Evolutionary conservation across 2,888 invertebrate species (phyloP).

Genomic region (Cyclophora albipunctata): DNA sequence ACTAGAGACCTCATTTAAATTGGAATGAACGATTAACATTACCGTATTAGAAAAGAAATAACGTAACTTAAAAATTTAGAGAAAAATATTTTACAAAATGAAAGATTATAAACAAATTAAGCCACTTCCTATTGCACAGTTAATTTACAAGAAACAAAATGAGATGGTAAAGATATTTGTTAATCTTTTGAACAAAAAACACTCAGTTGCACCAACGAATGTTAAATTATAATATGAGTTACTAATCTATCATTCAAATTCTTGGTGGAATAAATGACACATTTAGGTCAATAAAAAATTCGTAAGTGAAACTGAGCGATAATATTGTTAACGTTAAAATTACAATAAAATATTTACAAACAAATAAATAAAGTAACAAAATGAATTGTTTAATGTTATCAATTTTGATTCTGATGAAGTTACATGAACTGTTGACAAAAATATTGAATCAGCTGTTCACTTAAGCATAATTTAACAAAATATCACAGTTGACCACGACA

Average conservation of each 20-base stretch:
- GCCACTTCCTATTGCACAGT: slow-evolving; percentile 68
- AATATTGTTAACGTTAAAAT: slow-evolving; percentile 8
- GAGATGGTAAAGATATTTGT: slow-evolving; percentile 13
- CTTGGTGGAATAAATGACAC: no score
- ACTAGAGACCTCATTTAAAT: slow-evolving; percentile 70
- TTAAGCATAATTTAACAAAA: slow-evolving; percentile 73
- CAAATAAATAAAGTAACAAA: slow-evolving; percentile 6
- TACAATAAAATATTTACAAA: slow-evolving; percentile 20
- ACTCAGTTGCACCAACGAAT: no score
- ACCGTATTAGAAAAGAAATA: slow-evolving; percentile 69
- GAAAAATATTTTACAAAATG: slow-evolving; percentile 49
- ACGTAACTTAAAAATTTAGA: slow-evolving; percentile 64
- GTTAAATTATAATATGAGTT: no score
- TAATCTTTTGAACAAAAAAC: no score
- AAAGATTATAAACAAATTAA: slow-evolving; percentile 40
- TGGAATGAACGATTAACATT: slow-evolving; percentile 75
- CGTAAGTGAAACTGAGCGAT: no score
- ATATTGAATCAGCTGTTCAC: slow-evolving; percentile 41
- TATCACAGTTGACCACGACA: slow-evolving; percentile 75
- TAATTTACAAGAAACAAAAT: slow-evolving; percentile 24
- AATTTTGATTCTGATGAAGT: slow-evolving; percentile 19
- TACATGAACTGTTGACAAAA: slow-evolving; percentile 1
- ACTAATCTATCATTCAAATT: no score
- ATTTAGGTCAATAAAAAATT: no score
- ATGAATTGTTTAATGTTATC: no score